Evolutionary conservation across 1,140 invertebrate species (phyloP).

Genomic region (Pinna nobilis): DNA sequence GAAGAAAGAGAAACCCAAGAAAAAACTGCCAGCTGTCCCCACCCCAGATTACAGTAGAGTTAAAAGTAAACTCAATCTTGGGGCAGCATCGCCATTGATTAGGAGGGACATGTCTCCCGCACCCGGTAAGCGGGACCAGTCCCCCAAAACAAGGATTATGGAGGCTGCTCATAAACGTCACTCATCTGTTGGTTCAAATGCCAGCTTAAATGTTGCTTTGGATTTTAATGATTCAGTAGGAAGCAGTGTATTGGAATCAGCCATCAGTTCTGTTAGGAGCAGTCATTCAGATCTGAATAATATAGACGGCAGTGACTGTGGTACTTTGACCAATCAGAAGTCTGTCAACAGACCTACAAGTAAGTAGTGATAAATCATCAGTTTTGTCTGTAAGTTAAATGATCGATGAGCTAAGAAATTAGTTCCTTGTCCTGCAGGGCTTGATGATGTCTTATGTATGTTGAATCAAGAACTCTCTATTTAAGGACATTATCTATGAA

Average conservation of each 20-base stretch:
- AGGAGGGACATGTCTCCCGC: slow-evolving; percentile 31
- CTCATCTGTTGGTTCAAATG: slow-evolving; percentile 31
- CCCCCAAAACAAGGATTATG: slow-evolving; percentile 24
- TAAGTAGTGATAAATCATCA: slow-evolving; percentile 19
- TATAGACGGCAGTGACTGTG: slow-evolving; percentile 2
- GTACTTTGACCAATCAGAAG: slow-evolving; percentile 18
- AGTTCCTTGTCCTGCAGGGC: no score
- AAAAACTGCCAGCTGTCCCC: slow-evolving; percentile 49
- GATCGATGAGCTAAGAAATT: no score
- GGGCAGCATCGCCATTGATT: slow-evolving; percentile 26
- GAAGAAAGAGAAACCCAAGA: slow-evolving; percentile 51
- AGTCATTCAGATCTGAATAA: slow-evolving; percentile 47
- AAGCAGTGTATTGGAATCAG: slow-evolving; percentile 39
- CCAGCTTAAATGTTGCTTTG: slow-evolving; percentile 25
- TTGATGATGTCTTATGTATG: no score
- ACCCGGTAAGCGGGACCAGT: slow-evolving; percentile 9
- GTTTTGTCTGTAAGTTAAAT: no score
- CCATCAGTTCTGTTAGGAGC: slow-evolving; percentile 49
- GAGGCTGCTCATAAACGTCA: slow-evolving; percentile 9
- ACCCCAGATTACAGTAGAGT: slow-evolving; percentile 70
- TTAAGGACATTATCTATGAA: no score
- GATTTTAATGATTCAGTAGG: slow-evolving; percentile 40
- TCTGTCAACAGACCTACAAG: slow-evolving; percentile 26
- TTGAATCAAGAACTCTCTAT: no score
- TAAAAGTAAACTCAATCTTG: slow-evolving; percentile 65